Conservation (phyloP, 2,888 invertebrate species). For the Heliconius aoede region DNA sequence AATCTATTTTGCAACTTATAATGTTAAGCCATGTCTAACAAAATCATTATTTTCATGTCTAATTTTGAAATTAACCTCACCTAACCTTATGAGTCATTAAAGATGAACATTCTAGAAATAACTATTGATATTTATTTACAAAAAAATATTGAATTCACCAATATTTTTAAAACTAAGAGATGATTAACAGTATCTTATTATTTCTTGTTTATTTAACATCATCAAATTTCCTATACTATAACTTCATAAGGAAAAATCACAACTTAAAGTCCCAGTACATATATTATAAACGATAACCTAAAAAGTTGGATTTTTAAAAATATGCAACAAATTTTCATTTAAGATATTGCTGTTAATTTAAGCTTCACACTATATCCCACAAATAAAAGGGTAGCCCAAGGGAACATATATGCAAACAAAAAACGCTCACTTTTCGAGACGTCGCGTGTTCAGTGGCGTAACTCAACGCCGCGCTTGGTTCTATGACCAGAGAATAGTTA, state of each 20-base stretch:
- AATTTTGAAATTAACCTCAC: too few relatives aligned
- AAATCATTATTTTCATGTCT: too few relatives aligned
- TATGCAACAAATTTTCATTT: background rate
- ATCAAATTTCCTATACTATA: background rate
- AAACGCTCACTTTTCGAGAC: background rate
- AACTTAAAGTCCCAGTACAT: background rate
- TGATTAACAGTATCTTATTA: background rate
- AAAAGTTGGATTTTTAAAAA: background rate
- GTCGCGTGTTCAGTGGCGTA: background rate
- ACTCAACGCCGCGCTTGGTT: background rate
- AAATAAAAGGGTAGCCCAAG: too few relatives aligned
- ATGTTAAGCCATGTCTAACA: too few relatives aligned
- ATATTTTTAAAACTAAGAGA: too few relatives aligned
- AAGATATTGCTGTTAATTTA: background rate
- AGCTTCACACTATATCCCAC: too few relatives aligned
- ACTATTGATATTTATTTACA: background rate
- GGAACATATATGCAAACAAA: too few relatives aligned
- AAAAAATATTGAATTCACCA: background rate
- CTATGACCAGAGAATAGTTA: background rate
- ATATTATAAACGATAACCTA: slow-evolving; percentile 12
- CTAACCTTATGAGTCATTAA: too few relatives aligned
- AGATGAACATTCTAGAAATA: too few relatives aligned
- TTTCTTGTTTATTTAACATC: background rate
- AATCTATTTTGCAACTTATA: too few relatives aligned
- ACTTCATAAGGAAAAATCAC: background rate